These are phyloP conservation scores for Papilio aristodemus DNA, from an alignment of 1,140 invertebrate genomes.

Conservation along the genomic window DNA sequence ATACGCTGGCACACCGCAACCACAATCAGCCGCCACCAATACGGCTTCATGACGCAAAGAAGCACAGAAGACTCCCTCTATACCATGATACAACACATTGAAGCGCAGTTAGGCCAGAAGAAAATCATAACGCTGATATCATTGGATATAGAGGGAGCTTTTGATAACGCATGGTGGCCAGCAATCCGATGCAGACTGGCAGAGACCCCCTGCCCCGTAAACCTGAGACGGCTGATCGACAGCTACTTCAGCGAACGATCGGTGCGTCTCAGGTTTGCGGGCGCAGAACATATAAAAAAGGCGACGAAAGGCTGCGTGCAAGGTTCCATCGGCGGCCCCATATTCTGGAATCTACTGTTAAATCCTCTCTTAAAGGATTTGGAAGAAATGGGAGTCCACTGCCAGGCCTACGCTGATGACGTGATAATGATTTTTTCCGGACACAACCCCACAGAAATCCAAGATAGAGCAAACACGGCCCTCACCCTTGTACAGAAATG, in stretches of 20 bases:
- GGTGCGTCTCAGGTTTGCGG: not conserved
- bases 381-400: no score
- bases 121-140: not conserved
- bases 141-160: not conserved
- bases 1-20: slow-evolving; percentile 2
- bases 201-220: not conserved
- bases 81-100: not conserved
- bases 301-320: not conserved
- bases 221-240: slow-evolving; percentile 1
- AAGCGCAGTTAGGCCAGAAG: not conserved
- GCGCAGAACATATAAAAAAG: not conserved
- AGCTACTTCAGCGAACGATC: slow-evolving; percentile 2
- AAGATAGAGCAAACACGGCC: not conserved
- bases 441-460: not conserved
- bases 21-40: slow-evolving; percentile 1
- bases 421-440: no score
- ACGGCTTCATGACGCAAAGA: not conserved
- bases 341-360: not conserved
- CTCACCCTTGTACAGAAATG: not conserved
- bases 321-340: not conserved
- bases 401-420: no score
- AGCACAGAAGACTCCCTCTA: slow-evolving; percentile 17
- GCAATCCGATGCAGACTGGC: not conserved
- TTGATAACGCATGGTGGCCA: slow-evolving; percentile 7
- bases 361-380: no score